Evolutionary conservation across 2,113 vertebrate genomes (phyloP).

Genomic region (Melospiza melodia): DNA sequence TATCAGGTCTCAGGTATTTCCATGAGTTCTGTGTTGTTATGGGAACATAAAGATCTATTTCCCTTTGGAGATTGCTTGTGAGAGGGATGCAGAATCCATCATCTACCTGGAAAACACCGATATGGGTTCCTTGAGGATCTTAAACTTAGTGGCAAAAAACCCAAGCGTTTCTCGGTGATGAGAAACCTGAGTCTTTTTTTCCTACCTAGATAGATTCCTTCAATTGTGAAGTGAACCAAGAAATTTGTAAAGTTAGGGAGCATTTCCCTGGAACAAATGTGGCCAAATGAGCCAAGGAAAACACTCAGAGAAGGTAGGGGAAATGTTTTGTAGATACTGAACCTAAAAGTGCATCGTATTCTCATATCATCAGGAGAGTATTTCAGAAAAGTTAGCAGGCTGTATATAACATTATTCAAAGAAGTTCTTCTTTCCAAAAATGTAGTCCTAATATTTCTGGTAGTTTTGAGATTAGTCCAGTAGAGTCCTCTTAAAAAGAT

Average conservation of each 20-base stretch:
- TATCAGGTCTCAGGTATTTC: neutral
- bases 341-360: neutral
- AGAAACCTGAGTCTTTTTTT: neutral
- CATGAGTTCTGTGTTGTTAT: neutral
- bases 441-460: neutral
- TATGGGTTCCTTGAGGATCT: neutral
- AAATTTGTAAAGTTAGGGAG: neutral
- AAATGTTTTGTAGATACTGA: neutral
- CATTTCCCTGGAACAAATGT: neutral
- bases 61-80: neutral
- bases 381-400: neutral
- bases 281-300: neutral
- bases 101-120: neutral
- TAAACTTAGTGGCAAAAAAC: neutral
- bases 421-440: neutral
- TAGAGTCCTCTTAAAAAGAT: neutral
- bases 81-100: neutral
- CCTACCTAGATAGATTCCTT: neutral
- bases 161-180: neutral
- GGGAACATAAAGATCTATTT: neutral
- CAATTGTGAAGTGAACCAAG: neutral
- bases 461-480: neutral
- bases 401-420: neutral
- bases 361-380: neutral
- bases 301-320: neutral